Percentiles rank a stretch among this genome's conserved stretches.
These are phyloP conservation scores for Diorhabda carinulata DNA, from an alignment of 1,140 invertebrate genomes.

Conservation along the genomic window DNA sequence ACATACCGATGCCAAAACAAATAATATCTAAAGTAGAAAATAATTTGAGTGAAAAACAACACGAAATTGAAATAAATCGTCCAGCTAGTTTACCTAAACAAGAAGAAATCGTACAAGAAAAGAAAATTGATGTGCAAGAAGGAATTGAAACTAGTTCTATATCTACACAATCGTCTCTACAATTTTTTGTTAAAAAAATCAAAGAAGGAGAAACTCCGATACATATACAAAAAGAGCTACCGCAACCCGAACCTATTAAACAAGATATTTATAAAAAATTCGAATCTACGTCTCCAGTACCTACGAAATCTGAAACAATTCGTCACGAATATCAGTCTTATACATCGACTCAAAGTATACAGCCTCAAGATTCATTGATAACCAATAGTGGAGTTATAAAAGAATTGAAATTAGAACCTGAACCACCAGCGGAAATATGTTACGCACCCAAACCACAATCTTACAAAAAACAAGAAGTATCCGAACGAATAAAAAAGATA, in stretches of 20 bases:
- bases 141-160: constrained; percentile 47
- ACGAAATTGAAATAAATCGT: constrained; percentile 31
- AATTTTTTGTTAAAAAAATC: constrained; percentile 47
- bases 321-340: constrained; percentile 26
- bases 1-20: constrained; percentile 36
- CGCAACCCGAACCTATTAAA: constrained; percentile 35
- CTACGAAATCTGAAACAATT: constrained; percentile 21
- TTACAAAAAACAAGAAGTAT: constrained; percentile 50
- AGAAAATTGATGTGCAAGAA: constrained; percentile 35
- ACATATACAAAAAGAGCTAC: constrained; percentile 35
- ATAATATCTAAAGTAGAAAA: constrained; percentile 23
- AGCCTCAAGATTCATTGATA: constrained; percentile 29
- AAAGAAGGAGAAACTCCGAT: constrained; percentile 37
- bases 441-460: constrained; percentile 51
- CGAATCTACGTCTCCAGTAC: constrained; percentile 28
- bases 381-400: constrained; percentile 29
- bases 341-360: constrained; percentile 27
- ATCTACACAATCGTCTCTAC: constrained; percentile 46
- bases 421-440: constrained; percentile 68
- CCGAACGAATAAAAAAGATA: constrained; percentile 57
- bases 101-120: constrained; percentile 35
- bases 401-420: constrained; percentile 61
- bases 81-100: constrained; percentile 16
- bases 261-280: constrained; percentile 45
- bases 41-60: constrained; percentile 26